These are phyloP conservation scores for Drosophila kuntzei DNA, from an alignment of 2,888 invertebrate genomes.

Conservation along the genomic window DNA sequence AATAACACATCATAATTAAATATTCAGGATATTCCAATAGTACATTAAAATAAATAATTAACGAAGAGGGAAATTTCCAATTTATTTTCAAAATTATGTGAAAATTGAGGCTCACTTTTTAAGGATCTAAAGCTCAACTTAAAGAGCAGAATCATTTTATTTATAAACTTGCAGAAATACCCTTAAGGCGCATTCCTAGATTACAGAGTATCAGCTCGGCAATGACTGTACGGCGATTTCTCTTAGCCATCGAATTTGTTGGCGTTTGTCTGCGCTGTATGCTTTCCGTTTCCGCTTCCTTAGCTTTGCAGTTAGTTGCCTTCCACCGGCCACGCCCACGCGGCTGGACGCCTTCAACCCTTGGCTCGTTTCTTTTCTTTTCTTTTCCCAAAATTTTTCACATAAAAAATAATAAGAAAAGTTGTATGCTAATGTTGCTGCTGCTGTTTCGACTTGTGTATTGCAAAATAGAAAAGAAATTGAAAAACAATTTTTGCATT, in stretches of 20 bases:
- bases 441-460: slow-evolving; percentile 54
- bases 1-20: too few relatives aligned
- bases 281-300: slow-evolving; percentile 80
- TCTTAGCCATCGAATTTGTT: slow-evolving; percentile 63
- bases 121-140: too few relatives aligned
- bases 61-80: too few relatives aligned
- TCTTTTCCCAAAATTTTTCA: slow-evolving; percentile 68
- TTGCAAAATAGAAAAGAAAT: slow-evolving; percentile 72
- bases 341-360: slow-evolving; percentile 36
- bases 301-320: slow-evolving; percentile 75
- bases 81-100: too few relatives aligned
- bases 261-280: slow-evolving; percentile 78
- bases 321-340: slow-evolving; percentile 14
- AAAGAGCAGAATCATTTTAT: neutral
- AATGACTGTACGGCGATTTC: slow-evolving; percentile 47
- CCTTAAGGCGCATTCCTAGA: too few relatives aligned
- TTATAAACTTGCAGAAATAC: neutral
- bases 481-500: slow-evolving; percentile 77
- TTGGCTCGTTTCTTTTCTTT: slow-evolving; percentile 38
- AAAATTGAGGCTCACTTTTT: too few relatives aligned
- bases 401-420: slow-evolving; percentile 81
- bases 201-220: slow-evolving; percentile 23
- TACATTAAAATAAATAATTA: too few relatives aligned
- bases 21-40: too few relatives aligned
- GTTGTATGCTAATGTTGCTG: slow-evolving; percentile 76